These are phyloP conservation scores for Drosophila subobscura DNA, from an alignment of 1,140 invertebrate species.

Conservation along the genomic window DNA sequence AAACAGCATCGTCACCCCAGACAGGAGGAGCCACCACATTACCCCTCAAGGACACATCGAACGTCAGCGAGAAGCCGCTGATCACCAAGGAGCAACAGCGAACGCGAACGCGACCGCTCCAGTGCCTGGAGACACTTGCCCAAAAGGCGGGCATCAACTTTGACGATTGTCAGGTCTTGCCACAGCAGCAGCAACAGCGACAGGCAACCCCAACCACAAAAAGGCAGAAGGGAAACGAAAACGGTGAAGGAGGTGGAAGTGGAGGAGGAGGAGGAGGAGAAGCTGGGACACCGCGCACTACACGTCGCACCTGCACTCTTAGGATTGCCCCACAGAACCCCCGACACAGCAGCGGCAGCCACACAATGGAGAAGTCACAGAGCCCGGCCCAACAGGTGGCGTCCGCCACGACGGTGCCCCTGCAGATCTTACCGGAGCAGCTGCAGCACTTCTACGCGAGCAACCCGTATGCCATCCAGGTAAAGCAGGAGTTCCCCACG, in stretches of 20 bases:
- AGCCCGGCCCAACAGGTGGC: conserved; percentile 83
- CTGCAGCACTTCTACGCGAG: conserved; percentile 81
- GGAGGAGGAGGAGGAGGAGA: not conserved
- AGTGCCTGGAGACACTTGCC: conserved; percentile 87
- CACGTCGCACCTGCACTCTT: not conserved
- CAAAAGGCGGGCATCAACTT: conserved; percentile 87
- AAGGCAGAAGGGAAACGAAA: too few species aligned
- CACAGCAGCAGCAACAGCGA: too few species aligned
- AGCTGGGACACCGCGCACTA: conserved; percentile 22
- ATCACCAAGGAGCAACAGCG: conserved; percentile 49
- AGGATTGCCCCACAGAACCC: conserved; percentile 17
- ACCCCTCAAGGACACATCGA: conserved; percentile 71
- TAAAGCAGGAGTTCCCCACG: conserved; percentile 84
- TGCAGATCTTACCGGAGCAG: conserved; percentile 82
- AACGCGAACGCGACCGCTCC: conserved; percentile 83
- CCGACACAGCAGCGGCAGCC: conserved; percentile 8
- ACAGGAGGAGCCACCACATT: conserved; percentile 14
- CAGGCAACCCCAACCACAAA: too few species aligned
- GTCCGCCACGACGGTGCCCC: conserved; percentile 71
- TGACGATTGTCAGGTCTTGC: conserved; percentile 84
- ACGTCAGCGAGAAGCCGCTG: conserved; percentile 47
- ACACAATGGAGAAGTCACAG: conserved; percentile 82
- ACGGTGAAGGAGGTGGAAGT: too few species aligned
- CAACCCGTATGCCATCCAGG: conserved; percentile 84
- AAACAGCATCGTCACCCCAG: conserved; percentile 30